Evolutionary conservation across 2,113 vertebrate genomes (phyloP), one percentile per base, ranked within the genome.

Genomic region (Microtus montanus): DNA sequence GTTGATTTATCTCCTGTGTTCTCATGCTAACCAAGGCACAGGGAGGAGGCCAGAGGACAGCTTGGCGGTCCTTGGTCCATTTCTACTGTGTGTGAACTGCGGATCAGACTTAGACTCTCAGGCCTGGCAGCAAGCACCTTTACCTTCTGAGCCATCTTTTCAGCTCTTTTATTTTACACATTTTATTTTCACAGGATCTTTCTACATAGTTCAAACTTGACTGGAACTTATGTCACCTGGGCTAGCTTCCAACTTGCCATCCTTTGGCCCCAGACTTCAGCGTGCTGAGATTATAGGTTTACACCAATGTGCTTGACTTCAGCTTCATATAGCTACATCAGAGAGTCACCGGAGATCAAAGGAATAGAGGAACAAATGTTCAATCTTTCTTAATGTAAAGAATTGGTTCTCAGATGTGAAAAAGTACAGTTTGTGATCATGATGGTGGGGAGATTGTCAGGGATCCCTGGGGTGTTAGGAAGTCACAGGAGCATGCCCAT

Each of bases 301-400:
- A 35, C 28, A 35, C 47, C 47, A 47, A 47, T 47, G 47, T 47
- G 1, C 47, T 47, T 47, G 52, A 87, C 17, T 35, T 77, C 54
- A 10, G 38, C 10, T 66, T 91, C 47, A 90, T 91, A 89, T 74
- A 58, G 41, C 44, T 61, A 87, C 64, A 66, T 58, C 26, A 22
- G 77, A 54, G 73, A 93, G 47, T 91, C 73, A 83, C 28, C 52
- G 38, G 89, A 85, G 78, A 86, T 77, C 28, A 80, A 70, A 87
- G 14, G 9, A 84, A 6, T 0, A 54, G 3, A 63, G n/a, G 74
- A 66, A 87, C 71, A 10, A 75, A 92, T 79, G 63, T 75, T 90
- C 52, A 17, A 0, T 87, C 63, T 92, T 87, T 83, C 30, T 71
- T 84, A 61, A 33, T 78, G 13, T 90, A 73, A 86, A 70, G 47